Base-by-base conservation (phyloP, 2,113 vertebrate species). In the Oryzias curvinotus region DNA sequence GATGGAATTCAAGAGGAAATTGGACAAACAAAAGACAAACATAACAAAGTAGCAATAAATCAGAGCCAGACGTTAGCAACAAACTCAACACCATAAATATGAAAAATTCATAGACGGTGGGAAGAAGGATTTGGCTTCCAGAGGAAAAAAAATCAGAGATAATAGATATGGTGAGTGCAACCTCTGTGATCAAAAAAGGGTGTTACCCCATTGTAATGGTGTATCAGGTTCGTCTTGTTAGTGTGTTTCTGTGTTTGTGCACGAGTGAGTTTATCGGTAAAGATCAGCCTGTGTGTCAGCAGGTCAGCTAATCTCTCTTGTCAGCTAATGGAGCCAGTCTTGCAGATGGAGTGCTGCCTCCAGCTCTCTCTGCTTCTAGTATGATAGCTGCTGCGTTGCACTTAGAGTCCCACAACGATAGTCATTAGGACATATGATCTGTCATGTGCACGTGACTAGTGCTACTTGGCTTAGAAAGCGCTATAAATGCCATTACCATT, bases 301-400 rank as follows among this genome's bases (percentile, higher is more conserved):
- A 81, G 83, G 86, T 86, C 86, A 84, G 81, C 82, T 87, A 84
- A 89, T 89, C 86, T 80, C 73, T 75, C 74, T 69, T 73, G 82
- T 82, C 81, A 73, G 81, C 64, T 88, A 88, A 87, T 84, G 85
- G 86, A 82, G 70, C 71, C 18, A 1, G 53, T 56, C 54, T 50
- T 80, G 56, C 69, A 78, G 84, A 82, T 66, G 68, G 79, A 85
- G 81, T 42, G 52, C 73, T 70, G 68, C 78, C 67, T 74, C 59
- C 14, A 60, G 80, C 56, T 52, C 65, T 62, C 46, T 48, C 19
- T 66, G 57, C 79, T 75, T 53, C 43, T 19, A 71, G 56, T 63
- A 65, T 64, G 62, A 62, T 78, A 58, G 75, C 54, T 50, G 64
- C 65, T 70, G 71, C 57, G n/a, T n/a, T n/a, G 70, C 78, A 83